Evolutionary conservation across 1,140 invertebrate genomes (phyloP).

Genomic region (Drosophila ohnishii): DNA sequence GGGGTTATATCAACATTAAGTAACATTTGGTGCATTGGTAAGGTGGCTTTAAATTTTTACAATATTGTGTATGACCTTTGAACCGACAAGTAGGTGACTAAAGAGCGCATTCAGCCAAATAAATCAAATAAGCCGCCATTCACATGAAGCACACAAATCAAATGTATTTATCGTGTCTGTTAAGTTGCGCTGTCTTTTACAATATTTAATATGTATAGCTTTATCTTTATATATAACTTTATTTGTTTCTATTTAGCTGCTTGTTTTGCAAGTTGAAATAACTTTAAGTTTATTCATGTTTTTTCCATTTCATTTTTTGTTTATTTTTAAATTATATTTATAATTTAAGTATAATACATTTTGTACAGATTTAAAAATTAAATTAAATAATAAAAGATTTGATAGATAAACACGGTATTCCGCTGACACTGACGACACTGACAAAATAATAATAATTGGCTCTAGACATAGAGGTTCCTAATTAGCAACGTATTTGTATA

Average conservation of each 20-base stretch:
- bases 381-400: constrained; percentile 66
- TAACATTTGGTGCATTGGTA: constrained; percentile 48
- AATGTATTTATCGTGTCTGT: constrained; percentile 44
- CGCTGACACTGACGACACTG: constrained; percentile 44
- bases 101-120: constrained; percentile 11
- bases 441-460: constrained; percentile 51
- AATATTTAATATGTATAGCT: constrained; percentile 36
- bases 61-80: constrained; percentile 1
- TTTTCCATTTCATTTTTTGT: constrained; percentile 22
- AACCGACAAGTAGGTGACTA: constrained; percentile 4
- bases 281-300: constrained; percentile 67
- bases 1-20: constrained; percentile 15
- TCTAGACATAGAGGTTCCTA: constrained; percentile 56
- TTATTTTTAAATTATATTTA: constrained; percentile 71
- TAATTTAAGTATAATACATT: constrained; percentile 82
- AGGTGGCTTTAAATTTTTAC: constrained; percentile 17
- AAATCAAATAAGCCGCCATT: constrained; percentile 28
- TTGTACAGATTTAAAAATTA: constrained; percentile 80
- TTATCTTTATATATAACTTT: constrained; percentile 18
- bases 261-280: constrained; percentile 47
- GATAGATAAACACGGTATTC: constrained; percentile 49
- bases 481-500: constrained; percentile 29
- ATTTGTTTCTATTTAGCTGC: constrained; percentile 41
- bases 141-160: constrained; percentile 34
- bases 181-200: constrained; percentile 46